Evolutionary conservation across 30 jellyfish, hydroid and myxozoan species (phyloP), one percentile per base, ranked within the genome.

Genomic region (Aurelia aurita): DNA sequence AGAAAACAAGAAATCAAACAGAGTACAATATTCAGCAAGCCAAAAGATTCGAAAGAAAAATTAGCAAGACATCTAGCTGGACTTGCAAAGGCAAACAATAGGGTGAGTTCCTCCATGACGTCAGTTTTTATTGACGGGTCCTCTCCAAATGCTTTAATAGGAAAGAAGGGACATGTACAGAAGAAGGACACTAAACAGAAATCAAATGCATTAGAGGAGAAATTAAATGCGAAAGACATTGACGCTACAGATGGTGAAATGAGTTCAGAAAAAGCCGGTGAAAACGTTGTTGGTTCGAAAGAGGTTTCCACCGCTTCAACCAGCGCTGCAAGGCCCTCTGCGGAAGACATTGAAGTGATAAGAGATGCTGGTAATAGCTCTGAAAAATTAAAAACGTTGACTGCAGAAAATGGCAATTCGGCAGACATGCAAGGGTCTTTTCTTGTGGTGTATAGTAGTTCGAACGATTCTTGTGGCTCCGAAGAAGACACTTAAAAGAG

Each of bases 1-100:
- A 70, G 82, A 28, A 51, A 57, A 57, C 70, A 55, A 69, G 90
- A 62, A 5, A 80, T 89, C 15, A 89, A 89, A 65, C 86, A 68
- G 39, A 74, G 93, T 22, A 46, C 97, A 16, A 80, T 89, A 32
- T 81, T 89, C 43, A 67, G 43, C 47, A 43, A 39, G 46, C 29
- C 61, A 21, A 43, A 31, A 32, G 62, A 45, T 39, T 68, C 91
- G 28, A 66, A 77, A 65, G 86, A 16, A 26, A 55, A 76, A 21
- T 55, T 65, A 35, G 96, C 93, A 8, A 14, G 83, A 47, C 93
- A 62, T 32, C 43, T 83, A 3, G 89, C 60, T 47, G 95, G 89
- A 27, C 19, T 72, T 46, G 95, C 95, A n/a, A 44, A 39, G 44
- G 58, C 58, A 55, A 69, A 22, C 45, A 32, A 28, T 20, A 57